Evolutionary conservation across 2,888 invertebrate species (phyloP), one percentile per base, ranked within the genome.

Genomic region (Patella depressa): DNA sequence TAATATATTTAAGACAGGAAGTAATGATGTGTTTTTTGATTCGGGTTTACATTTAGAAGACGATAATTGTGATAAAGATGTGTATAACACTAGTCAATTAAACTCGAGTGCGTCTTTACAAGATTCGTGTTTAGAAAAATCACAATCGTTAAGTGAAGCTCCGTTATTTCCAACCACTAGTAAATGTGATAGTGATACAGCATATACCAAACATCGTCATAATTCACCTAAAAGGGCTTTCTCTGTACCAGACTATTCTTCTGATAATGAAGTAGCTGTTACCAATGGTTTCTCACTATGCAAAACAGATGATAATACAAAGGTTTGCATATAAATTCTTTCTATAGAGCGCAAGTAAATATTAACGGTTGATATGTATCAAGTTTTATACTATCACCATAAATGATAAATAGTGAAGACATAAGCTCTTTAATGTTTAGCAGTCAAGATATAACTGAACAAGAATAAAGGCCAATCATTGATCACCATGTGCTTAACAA

Each of bases 271-370:
- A 65, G 65, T 65, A 24, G 65, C 65, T 65, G 65, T 65, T 24
- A 65, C 65, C 24, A 65, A 65, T 65, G 65, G 65, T 65, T 65
- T 65, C 24, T 24, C 65, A 65, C 65, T 65, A 65, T 65, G 65
- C 65, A 65, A 65, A 24, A 65, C 65, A 65, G 65, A 24, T 65
- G 19, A 65, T 65, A 45, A 34, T 34, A 65, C 65, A n/a, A 65
- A 65, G 65, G 65, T 65, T 65, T 65, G 65, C 14, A 65, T 65
- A 45, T 45, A 45, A 45, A 45, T 45, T 7, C 45, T 7, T 45
- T 45, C 45, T 45, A 9, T 5, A 45, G 34, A 45, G 9, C 45
- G 45, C 45, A 45, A 45, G 45, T 45, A 45, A 45, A 45, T 45
- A 45, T 45, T 45, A 45, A 45, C 45, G 9, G 9, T 45, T 45